A percentile compares a stretch with the other conserved stretches of the same genome.
These are phyloP conservation scores for Girardia tigrina DNA, from an alignment of 2,888 invertebrate species.

Conservation along the genomic window DNA sequence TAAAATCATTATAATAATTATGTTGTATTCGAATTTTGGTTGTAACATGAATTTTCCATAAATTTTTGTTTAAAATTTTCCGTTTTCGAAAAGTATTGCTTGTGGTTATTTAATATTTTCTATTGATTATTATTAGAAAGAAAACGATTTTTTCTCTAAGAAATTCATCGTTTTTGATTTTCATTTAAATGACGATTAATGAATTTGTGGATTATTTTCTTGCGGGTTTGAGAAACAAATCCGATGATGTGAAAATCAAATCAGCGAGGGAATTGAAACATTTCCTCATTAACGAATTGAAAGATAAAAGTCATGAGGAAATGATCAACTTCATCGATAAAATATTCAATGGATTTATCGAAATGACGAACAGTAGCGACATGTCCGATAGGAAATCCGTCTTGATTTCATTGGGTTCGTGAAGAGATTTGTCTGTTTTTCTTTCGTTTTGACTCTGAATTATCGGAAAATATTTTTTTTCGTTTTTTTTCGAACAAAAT, in stretches of 20 bases:
- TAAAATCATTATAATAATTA: background rate
- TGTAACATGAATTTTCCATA: conserved; percentile 19
- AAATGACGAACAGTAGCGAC: conserved; percentile 44
- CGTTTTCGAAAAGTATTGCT: too few species aligned
- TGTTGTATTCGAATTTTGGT: background rate
- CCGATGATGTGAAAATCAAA: conserved; percentile 31
- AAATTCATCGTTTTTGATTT: background rate
- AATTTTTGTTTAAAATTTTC: background rate
- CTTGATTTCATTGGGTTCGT: conserved; percentile 24
- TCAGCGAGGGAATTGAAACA: conserved; percentile 72
- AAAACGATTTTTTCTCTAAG: background rate
- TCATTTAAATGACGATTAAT: background rate
- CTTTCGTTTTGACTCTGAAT: too few species aligned
- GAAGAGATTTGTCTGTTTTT: background rate
- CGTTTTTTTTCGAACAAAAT: too few species aligned
- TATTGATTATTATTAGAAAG: too few species aligned
- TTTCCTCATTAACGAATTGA: conserved; percentile 72
- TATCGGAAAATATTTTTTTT: too few species aligned
- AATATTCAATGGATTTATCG: conserved; percentile 83
- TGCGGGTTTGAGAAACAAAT: conserved; percentile 26
- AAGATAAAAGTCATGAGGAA: conserved; percentile 77
- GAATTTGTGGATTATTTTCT: conserved; percentile 27
- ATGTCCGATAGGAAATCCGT: background rate
- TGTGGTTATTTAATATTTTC: too few species aligned
- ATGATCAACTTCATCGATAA: conserved; percentile 78